Base-by-base conservation (phyloP, 2,797 vertebrate genomes). In the Acipenser ruthenus region DNA sequence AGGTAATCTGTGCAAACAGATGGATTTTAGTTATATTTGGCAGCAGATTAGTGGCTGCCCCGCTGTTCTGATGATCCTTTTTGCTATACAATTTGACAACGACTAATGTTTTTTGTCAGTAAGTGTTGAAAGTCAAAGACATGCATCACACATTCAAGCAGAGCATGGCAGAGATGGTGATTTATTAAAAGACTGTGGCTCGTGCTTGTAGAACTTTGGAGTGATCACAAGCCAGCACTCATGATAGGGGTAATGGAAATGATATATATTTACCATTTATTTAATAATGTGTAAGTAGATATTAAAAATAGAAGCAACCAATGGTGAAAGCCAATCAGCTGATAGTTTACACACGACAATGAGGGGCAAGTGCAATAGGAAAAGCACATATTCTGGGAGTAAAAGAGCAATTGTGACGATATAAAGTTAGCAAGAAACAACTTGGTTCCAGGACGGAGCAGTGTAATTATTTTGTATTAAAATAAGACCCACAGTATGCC, bases 1-100 rank as follows among this genome's bases (percentile, higher is more conserved):
- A 81, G 79, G 83, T 87, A 83, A 85, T 84, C 83, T 80, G 75
- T 81, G 78, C 82, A 83, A 84, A 82, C 85, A 86, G 86, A 87
- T 87, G 87, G 84, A 83, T 86, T 86, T 83, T 74, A 76, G 80
- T 84, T 86, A 85, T 86, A 84, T 87, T 86, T 85, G 84, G 83
- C 80, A 77, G 78, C 75, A 82, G 85, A 88, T 87, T 85, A 87
- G 77, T 77, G 73, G 77, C 75, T 79, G 79, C 53, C 67, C 79
- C 75, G 74, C 74, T 65, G 58, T 77, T 83, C 75, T 75, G 67
- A 82, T 79, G 82, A 71, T 78, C 71, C 76, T 69, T 75, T 77
- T 77, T 82, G 83, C 80, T 84, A 81, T 70, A 72, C 75, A 80
- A 78, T 84, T 80, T 80, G 80, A 83, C 81, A 82, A 78, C 18